Evolutionary conservation across 2,113 vertebrate species (phyloP).

Genomic region (Eudyptes chrysolophus): DNA sequence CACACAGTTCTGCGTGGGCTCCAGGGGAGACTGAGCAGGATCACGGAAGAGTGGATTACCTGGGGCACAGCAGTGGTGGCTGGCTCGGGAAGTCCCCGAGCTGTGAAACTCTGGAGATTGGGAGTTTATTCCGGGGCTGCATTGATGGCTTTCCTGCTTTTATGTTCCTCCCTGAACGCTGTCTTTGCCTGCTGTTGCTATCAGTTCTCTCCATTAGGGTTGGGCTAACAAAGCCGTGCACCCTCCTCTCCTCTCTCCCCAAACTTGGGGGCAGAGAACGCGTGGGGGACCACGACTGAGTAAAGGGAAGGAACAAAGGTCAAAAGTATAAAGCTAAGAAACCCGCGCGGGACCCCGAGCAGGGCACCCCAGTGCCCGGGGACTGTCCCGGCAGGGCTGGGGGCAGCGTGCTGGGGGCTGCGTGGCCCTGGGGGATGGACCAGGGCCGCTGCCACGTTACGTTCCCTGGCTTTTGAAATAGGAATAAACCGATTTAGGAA

Average conservation of each 20-base stretch:
- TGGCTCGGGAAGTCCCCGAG: neutral
- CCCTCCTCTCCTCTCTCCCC: no score
- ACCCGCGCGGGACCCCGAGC: neutral
- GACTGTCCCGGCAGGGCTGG: neutral
- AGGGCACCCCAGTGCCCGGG: fast-evolving
- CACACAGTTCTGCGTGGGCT: neutral
- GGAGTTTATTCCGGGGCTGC: neutral
- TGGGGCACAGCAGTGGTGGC: fast-evolving
- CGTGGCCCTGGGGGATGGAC: fast-evolving
- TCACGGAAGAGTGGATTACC: fast-evolving
- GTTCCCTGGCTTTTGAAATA: neutral
- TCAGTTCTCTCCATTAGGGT: fast-evolving
- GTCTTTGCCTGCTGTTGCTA: neutral
- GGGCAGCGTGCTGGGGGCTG: neutral
- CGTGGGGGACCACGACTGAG: fast-evolving
- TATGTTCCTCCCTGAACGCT: neutral
- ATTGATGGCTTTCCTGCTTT: neutral
- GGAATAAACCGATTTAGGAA: neutral
- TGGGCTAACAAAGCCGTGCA: neutral
- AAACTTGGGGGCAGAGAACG: no score
- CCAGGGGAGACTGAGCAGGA: neutral
- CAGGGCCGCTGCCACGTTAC: fast-evolving
- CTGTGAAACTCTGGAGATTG: neutral
- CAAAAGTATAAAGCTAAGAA: neutral
- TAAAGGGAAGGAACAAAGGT: neutral